Evolutionary conservation across 2,113 vertebrate genomes (phyloP).

Genomic region (Oreamnos americanus): DNA sequence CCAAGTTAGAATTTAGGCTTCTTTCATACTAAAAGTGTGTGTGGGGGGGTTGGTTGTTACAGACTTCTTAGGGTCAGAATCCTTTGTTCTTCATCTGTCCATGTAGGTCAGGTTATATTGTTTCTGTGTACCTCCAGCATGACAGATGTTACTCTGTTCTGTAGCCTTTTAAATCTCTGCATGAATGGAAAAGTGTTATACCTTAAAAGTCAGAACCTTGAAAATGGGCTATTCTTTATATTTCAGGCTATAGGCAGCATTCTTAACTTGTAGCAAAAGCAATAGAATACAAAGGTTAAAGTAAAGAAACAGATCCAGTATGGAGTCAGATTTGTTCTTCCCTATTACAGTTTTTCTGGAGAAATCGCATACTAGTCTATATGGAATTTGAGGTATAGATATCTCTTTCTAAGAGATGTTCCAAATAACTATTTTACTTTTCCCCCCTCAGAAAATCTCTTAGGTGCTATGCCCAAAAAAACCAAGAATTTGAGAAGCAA

Average conservation of each 20-base stretch:
- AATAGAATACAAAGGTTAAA: not conserved
- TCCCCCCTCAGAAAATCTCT: not conserved
- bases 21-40: not conserved
- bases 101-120: not conserved
- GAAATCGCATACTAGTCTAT: not conserved
- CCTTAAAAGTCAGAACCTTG: not conserved
- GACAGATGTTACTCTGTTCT: not conserved
- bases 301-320: not conserved
- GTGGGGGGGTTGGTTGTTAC: not conserved
- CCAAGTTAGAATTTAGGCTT: not conserved
- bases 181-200: not conserved
- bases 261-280: not conserved
- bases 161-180: not conserved
- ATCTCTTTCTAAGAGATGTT: not conserved
- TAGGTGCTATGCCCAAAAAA: not conserved
- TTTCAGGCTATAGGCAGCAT: not conserved
- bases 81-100: not conserved
- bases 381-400: not conserved
- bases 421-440: not conserved
- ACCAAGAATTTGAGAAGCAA: not conserved
- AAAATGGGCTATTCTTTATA: not conserved
- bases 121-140: not conserved
- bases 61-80: not conserved
- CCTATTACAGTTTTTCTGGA: not conserved
- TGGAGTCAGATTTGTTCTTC: not conserved